Evolutionary conservation across 2,113 vertebrate species (phyloP), one percentile per base, ranked within the genome.

Genomic region (Fregetta grallaria): DNA sequence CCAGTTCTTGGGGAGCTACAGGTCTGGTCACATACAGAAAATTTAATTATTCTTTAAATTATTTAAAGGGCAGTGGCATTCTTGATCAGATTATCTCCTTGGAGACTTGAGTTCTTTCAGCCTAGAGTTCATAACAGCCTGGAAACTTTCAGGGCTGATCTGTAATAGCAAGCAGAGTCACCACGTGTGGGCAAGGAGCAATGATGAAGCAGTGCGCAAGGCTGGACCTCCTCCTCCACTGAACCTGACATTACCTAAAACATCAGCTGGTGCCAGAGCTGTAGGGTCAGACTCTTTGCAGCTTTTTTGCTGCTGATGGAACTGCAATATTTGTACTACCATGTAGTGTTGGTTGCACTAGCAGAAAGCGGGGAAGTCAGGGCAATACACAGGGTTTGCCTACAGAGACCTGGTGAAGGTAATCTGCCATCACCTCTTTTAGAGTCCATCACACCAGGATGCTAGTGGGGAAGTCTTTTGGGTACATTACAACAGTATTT

Each of bases 141-240:
- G 18, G 38, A 65, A 71, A 45, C 49, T 27, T 44, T 72, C 6
- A 13, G n/a, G 30, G 22, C 15, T 40, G 49, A 38, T 40, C 25
- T 26, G 23, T 50, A 50, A 56, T 1, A 22, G 30, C 19, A 90
- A 61, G 29, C 45, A 49, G 34, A 22, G 12, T 47, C 34, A 56
- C 8, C 13, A 36, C 1, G 0, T 0, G 0, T 21, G n/a, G 63
- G 21, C 38, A 70, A 63, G 50, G 12, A 58, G 49, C 2, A 0
- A 32, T 15, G 7, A 72, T 13, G 10, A 59, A 66, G n/a, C 44
- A 10, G 13, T 6, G 17, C 10, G 4, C 1, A 4, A 23, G 10
- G 34, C 25, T 65, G 50, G 25, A 65, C 14, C 11, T 55, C 12
- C 34, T 59, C 9, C 9, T 70, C 13, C 34, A 34, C 34, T 8